phyloP scores from a whole-genome alignment of 1,140 invertebrate species.

The Bombus confusus region DNA sequence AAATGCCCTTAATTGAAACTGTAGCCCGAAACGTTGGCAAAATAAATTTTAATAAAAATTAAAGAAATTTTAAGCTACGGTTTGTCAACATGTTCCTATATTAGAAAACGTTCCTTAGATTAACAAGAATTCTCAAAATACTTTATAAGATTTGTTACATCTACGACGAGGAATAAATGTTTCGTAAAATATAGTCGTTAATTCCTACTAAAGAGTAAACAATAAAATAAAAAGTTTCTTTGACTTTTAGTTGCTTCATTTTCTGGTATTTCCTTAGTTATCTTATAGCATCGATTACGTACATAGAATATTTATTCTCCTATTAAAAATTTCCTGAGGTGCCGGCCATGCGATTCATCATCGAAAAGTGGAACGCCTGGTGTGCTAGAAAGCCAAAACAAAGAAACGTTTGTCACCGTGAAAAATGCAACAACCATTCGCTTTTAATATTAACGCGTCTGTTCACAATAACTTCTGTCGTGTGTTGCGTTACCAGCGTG shows the following conservation, averaged over 20 bases:
- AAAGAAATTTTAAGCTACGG: background rate
- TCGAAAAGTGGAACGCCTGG: background rate
- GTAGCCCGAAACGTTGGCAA: rapidly evolving
- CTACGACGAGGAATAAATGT: rapidly evolving
- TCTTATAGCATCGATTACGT: background rate
- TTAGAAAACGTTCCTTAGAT: background rate
- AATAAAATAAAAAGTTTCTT: background rate
- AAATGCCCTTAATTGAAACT: background rate
- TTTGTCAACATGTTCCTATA: background rate
- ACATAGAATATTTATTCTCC: background rate
- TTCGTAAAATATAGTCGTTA: background rate
- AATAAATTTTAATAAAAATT: background rate
- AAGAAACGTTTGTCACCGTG: conserved; percentile 15
- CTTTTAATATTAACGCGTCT: conserved; percentile 1
- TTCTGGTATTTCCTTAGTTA: background rate
- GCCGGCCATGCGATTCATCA: background rate
- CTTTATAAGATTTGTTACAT: background rate
- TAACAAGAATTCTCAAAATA: background rate
- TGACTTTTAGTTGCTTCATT: background rate
- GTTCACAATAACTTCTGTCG: conserved; percentile 13
- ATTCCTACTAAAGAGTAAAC: background rate
- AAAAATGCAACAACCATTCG: conserved; percentile 17
- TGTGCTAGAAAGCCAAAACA: background rate
- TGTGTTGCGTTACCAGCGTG: conserved; percentile 21
- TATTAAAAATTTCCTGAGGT: background rate